A percentile compares a stretch with the other conserved stretches of the same genome.
Conservation (phyloP, 2,797 vertebrate genomes). For the Vespertilio murinus region DNA sequence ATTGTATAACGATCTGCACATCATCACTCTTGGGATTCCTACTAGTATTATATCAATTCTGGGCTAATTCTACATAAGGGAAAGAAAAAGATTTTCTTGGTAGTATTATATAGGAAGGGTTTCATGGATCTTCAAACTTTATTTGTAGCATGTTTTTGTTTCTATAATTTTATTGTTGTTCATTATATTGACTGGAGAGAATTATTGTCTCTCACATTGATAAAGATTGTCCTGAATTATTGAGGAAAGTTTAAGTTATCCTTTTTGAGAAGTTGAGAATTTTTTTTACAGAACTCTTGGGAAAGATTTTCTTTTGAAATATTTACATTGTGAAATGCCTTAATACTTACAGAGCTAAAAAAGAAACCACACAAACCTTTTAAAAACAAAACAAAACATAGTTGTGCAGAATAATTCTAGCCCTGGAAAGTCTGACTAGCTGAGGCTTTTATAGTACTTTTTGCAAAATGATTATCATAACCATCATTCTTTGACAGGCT, state of each 20-base stretch:
- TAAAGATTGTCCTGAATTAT: not conserved
- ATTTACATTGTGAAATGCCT: not conserved
- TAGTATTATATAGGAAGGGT: not conserved
- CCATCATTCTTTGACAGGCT: not conserved
- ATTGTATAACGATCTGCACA: not conserved
- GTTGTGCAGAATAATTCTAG: not conserved
- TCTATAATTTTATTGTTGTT: not conserved
- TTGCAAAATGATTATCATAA: not conserved
- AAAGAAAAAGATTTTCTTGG: not conserved
- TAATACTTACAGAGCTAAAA: not conserved
- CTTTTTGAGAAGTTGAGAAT: not conserved
- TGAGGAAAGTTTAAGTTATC: not conserved
- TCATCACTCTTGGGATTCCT: not conserved
- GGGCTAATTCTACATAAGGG: not conserved
- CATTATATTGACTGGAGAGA: not conserved
- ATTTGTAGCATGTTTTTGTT: not conserved
- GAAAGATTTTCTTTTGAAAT: slow-evolving; percentile 14
- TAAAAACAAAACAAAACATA: not conserved
- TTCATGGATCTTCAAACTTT: not conserved
- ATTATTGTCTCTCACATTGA: not conserved
- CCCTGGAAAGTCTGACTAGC: not conserved
- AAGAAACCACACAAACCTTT: not conserved
- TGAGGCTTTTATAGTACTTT: not conserved
- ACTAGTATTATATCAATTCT: not conserved
- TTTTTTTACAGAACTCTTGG: not conserved